Conservation (phyloP, 2,113 vertebrate species). For the Sinocyclocheilus grahami region DNA sequence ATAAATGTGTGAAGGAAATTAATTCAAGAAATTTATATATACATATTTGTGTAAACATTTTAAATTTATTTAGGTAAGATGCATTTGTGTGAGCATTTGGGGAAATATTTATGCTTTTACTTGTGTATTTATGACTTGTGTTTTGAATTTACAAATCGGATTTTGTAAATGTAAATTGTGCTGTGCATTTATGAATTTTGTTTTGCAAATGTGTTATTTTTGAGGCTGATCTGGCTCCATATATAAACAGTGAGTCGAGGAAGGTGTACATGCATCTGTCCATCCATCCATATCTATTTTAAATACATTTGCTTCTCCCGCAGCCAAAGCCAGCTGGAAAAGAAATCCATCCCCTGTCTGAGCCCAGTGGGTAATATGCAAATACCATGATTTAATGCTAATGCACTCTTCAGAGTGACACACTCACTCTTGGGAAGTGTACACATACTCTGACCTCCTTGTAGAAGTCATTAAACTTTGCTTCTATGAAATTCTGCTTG, state of each 20-base stretch:
- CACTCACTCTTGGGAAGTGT: neutral
- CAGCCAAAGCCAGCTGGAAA: neutral
- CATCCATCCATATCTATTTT: neutral
- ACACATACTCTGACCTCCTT: slow-evolving; percentile 7
- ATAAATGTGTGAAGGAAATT: too few relatives aligned
- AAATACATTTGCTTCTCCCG: neutral
- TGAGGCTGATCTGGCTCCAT: too few relatives aligned
- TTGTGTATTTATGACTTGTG: too few relatives aligned
- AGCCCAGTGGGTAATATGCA: neutral
- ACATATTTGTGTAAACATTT: too few relatives aligned
- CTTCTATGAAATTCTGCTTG: neutral
- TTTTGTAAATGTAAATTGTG: too few relatives aligned
- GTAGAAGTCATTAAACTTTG: slow-evolving; percentile 10
- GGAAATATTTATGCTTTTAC: too few relatives aligned
- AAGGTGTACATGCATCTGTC: neutral
- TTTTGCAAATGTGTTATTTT: too few relatives aligned
- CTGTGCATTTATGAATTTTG: too few relatives aligned
- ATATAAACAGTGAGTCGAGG: neutral
- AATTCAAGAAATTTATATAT: too few relatives aligned
- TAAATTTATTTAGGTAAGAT: too few relatives aligned
- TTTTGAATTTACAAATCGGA: too few relatives aligned
- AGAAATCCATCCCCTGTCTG: neutral
- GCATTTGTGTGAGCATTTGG: too few relatives aligned
- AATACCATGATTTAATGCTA: neutral
- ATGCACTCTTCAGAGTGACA: neutral